phyloP scores from a whole-genome alignment of 1,140 invertebrate genomes.

The Pristionchus pacificus region DNA sequence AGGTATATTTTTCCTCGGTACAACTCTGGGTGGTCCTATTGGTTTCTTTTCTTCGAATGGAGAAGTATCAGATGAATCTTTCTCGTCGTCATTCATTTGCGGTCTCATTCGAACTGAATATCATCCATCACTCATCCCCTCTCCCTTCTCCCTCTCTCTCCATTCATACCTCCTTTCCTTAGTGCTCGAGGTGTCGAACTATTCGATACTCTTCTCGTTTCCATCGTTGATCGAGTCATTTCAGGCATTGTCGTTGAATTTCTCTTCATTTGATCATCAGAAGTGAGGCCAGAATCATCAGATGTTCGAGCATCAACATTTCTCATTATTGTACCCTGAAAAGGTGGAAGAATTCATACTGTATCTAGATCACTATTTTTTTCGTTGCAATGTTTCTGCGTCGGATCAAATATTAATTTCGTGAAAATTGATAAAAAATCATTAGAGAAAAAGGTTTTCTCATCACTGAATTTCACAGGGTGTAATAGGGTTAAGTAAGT shows the following conservation, averaged over 20 bases:
- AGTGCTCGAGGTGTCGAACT: no score
- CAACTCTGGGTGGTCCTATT: no score
- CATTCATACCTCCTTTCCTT: no score
- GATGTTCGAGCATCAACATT: slow-evolving; percentile 40
- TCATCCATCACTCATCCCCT: no score
- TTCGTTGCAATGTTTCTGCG: not conserved
- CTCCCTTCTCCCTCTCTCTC: no score
- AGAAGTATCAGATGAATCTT: no score
- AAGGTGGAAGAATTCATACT: not conserved
- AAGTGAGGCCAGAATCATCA: slow-evolving; percentile 45
- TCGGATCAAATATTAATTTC: not conserved
- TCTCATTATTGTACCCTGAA: slow-evolving; percentile 38
- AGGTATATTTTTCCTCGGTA: no score
- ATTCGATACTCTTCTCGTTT: slow-evolving; percentile 1
- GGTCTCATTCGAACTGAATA: no score
- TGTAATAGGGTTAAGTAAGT: no score
- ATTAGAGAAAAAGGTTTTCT: slow-evolving; percentile 25
- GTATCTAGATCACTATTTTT: not conserved
- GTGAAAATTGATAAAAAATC: not conserved
- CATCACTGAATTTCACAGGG: no score
- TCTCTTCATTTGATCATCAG: slow-evolving; percentile 27
- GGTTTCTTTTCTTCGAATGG: no score
- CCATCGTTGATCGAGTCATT: slow-evolving; percentile 30
- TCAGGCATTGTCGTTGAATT: slow-evolving; percentile 13
- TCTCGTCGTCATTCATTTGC: no score